These are phyloP conservation scores for Heterohyrax brucei DNA, from an alignment of 2,797 vertebrate species.

Conservation along the genomic window DNA sequence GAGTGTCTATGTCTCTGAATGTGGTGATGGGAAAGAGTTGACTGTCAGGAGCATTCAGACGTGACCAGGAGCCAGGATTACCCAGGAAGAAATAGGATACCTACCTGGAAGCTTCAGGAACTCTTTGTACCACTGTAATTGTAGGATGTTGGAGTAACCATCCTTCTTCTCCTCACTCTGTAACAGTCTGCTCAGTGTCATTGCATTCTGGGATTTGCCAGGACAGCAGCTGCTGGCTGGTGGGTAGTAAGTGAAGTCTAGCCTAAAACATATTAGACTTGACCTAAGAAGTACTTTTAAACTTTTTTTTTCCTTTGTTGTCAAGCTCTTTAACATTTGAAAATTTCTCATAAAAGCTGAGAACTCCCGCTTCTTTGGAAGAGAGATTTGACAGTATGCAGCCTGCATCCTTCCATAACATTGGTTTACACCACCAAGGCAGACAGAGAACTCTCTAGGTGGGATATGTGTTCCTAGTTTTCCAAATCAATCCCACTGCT, in stretches of 20 bases:
- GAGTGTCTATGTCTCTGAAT: not conserved
- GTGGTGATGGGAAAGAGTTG: not conserved
- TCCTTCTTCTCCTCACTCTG: not conserved
- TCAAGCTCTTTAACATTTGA: not conserved
- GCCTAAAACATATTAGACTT: not conserved
- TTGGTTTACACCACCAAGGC: not conserved
- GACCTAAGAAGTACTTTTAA: not conserved
- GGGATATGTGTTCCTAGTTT: not conserved
- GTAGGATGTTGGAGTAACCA: not conserved
- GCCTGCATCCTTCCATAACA: not conserved
- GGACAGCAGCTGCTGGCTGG: not conserved
- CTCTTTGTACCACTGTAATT: not conserved
- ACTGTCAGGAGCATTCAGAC: not conserved
- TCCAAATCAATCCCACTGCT: not conserved
- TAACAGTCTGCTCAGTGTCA: not conserved
- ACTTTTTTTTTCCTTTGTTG: conserved; percentile 16
- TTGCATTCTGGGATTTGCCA: not conserved
- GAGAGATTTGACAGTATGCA: not conserved
- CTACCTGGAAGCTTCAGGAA: conserved; percentile 31
- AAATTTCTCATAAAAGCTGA: not conserved
- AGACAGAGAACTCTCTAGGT: not conserved
- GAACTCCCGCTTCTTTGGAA: conserved; percentile 10
- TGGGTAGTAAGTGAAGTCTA: not conserved
- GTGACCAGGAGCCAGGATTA: not conserved
- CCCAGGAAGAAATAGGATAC: not conserved